phyloP scores from a whole-genome alignment of 1,140 invertebrate genomes.

The Antheraea pernyi region DNA sequence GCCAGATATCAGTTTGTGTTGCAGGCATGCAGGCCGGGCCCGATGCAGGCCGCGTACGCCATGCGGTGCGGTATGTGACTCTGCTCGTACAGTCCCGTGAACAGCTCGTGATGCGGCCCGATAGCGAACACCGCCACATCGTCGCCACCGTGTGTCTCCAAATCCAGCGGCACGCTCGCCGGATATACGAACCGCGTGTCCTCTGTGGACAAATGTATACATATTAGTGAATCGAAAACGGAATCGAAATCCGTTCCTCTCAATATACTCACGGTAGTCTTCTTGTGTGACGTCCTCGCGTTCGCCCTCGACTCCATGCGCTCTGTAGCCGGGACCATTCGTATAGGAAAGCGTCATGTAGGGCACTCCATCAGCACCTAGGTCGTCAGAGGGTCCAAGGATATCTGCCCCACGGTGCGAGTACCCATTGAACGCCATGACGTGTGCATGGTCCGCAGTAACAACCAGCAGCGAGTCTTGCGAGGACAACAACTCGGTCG shows the following conservation, averaged over 20 bases:
- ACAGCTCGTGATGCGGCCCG: constrained; percentile 81
- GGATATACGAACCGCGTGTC: constrained; percentile 78
- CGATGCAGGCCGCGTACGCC: constrained; percentile 48
- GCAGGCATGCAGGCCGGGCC: constrained; percentile 40
- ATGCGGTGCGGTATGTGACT: constrained; percentile 78
- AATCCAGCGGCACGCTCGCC: constrained; percentile 55
- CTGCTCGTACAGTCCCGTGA: constrained; percentile 82
- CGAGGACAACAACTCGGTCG: constrained; percentile 75
- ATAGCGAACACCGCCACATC: constrained; percentile 83
- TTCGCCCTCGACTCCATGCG: constrained; percentile 37
- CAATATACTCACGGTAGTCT: constrained; percentile 59
- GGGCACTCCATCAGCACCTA: constrained; percentile 72
- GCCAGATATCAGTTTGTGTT: not conserved
- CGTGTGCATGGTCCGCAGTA: constrained; percentile 86
- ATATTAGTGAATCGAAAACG: constrained; percentile 38
- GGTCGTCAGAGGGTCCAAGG: constrained; percentile 72
- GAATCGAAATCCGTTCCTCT: constrained; percentile 43
- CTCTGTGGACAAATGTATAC: constrained; percentile 32
- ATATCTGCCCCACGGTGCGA: constrained; percentile 80
- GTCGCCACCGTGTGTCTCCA: constrained; percentile 82
- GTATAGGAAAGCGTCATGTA: constrained; percentile 88
- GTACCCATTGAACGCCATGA: constrained; percentile 83
- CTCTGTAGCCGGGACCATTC: constrained; percentile 85
- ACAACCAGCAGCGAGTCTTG: constrained; percentile 84
- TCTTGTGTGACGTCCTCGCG: constrained; percentile 61